A percentile compares a stretch with the other conserved stretches of the same genome.
Conservation (phyloP, 2,113 vertebrate species). For the Setophaga petechia region DNA sequence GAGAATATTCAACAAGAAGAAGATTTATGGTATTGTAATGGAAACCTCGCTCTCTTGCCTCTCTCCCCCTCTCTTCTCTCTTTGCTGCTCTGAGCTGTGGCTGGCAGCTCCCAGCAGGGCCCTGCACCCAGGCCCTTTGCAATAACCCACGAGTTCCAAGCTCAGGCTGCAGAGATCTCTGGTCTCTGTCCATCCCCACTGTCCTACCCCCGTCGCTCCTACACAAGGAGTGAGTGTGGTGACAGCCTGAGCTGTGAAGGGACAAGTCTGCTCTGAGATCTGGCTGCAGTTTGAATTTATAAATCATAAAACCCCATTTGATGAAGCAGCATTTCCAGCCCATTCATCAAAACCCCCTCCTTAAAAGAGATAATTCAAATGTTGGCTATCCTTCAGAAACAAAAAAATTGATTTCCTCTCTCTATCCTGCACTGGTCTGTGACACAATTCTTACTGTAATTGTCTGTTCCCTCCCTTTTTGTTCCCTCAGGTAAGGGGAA, state of each 20-base stretch:
- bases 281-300: background rate
- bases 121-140: too few species aligned
- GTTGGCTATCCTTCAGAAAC: background rate
- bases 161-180: too few species aligned
- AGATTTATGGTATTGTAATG: too few species aligned
- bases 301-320: background rate
- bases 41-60: too few species aligned
- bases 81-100: too few species aligned
- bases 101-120: too few species aligned
- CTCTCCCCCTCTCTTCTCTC: too few species aligned
- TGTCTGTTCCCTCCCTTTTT: background rate
- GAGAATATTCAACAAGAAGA: too few species aligned
- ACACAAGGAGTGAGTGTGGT: background rate
- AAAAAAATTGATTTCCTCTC: background rate
- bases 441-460: background rate
- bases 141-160: too few species aligned
- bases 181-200: too few species aligned
- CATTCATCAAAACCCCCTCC: background rate
- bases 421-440: rapidly evolving
- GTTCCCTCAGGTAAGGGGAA: background rate
- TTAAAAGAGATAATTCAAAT: background rate
- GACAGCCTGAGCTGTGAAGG: background rate
- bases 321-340: background rate
- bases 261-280: background rate
- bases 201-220: too few species aligned